Evolutionary conservation across 2,888 invertebrate genomes (phyloP), one percentile per base, ranked within the genome.

Genomic region (Xylota sylvarum): DNA sequence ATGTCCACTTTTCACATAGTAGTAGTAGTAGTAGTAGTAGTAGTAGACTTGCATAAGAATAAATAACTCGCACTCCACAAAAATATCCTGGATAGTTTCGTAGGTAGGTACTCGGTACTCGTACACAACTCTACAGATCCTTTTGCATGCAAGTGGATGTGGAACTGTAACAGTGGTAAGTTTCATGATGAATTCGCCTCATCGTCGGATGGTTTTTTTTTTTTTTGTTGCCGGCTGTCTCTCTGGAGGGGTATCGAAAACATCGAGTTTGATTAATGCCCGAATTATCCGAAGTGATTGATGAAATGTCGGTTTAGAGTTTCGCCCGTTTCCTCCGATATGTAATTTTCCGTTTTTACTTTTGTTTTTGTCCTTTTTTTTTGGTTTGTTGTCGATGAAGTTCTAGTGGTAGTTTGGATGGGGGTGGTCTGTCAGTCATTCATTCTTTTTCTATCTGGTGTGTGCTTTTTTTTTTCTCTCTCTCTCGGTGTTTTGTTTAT

Each of bases 251-350:
- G 76, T 85, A 85, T 85, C 77, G 78, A 87, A 83, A 79, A 48
- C 77, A 88, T 88, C 88, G 82, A 89, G 88, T 88, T 89, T 89
- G 89, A 89, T 89, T 88, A 89, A 89, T 89, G 88, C 88, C 87
- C 88, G 88, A 89, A 88, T 88, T 89, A 89, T 88, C 88, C 87
- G 67, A 84, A 82, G 88, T 89, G 89, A 89, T 89, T 89, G 89
- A 89, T 89, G 89, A 89, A 88, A 88, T 83, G 88, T 89, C 88
- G 87, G 85, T 87, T 88, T 77, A 85, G 77, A 83, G 85, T 88
- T 88, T 88, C 85, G 76, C 88, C 76, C 73, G 84, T 60, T 67
- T 86, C 86, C 73, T 55, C 43, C 19, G 62, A 72, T 77, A 56
- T 73, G 82, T 73, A 82, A 77, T 81, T 77, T 50, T 46, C 30